A percentile compares a stretch with the other conserved stretches of the same genome.
These are phyloP conservation scores for Nothobranchius kuhntae DNA, from an alignment of 2,113 vertebrate species.

Conservation along the genomic window DNA sequence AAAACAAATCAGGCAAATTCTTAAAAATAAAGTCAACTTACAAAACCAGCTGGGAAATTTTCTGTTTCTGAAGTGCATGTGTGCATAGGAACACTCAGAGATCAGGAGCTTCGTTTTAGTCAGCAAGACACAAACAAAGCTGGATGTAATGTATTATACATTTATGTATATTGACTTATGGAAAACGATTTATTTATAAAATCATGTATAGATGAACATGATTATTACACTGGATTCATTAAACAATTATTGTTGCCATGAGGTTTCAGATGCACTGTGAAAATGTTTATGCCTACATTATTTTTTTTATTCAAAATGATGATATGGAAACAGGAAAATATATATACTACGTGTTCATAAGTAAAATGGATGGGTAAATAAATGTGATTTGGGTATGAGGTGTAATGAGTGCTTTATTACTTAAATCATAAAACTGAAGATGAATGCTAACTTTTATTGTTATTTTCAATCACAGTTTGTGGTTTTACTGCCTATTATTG, in stretches of 20 bases:
- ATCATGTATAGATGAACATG: conserved; percentile 11
- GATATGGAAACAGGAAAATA: conserved; percentile 40
- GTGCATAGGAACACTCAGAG: background rate
- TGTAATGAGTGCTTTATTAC: background rate
- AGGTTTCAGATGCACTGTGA: conserved; percentile 63
- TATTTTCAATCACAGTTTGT: too few relatives aligned
- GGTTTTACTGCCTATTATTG: too few relatives aligned
- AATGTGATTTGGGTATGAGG: conserved; percentile 25
- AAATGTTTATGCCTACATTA: conserved; percentile 55
- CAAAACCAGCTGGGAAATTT: conserved; percentile 18
- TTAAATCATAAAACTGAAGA: too few relatives aligned
- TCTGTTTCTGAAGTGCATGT: background rate
- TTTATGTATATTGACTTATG: conserved; percentile 46
- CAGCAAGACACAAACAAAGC: conserved; percentile 38
- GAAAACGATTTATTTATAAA: conserved; percentile 19
- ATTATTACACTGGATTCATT: conserved; percentile 37
- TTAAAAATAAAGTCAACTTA: too few relatives aligned
- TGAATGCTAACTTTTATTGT: background rate
- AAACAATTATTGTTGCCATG: conserved; percentile 54
- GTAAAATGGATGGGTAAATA: conserved; percentile 44
- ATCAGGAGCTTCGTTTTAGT: background rate
- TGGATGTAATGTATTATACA: conserved; percentile 54
- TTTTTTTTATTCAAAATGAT: conserved; percentile 41
- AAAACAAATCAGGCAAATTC: too few relatives aligned
- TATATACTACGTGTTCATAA: conserved; percentile 28